Evolutionary conservation across 2,797 vertebrate species (phyloP).

Genomic region (Dipus sagitta): DNA sequence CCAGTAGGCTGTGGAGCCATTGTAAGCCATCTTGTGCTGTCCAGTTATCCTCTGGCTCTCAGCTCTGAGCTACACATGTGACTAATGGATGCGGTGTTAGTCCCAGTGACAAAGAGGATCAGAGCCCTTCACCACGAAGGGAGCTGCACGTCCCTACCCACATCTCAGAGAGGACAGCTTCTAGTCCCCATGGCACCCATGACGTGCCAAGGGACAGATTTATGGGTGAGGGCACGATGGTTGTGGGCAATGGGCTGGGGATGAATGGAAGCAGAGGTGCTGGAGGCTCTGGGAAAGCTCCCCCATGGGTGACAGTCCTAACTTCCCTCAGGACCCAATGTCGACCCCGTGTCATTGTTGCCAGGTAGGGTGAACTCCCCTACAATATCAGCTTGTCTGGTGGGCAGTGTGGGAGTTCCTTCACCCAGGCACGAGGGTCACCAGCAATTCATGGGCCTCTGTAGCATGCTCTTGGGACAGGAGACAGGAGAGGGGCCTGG

Average conservation of each 20-base stretch:
- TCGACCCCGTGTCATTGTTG: neutral
- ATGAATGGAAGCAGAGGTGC: neutral
- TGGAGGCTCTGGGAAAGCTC: neutral
- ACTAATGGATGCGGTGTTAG: neutral
- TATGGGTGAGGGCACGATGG: neutral
- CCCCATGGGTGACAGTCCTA: neutral
- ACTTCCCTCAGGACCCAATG: too few species aligned
- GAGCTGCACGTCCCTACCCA: neutral
- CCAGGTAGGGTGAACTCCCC: neutral
- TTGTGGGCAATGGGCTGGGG: neutral
- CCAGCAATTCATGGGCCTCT: neutral
- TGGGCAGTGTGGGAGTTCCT: neutral
- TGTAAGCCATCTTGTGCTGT: neutral
- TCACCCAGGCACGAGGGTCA: accelerated
- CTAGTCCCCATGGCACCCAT: neutral
- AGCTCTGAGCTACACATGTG: neutral
- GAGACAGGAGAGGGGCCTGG: neutral
- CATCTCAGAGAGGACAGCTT: neutral
- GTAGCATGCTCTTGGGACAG: accelerated
- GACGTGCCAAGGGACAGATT: too few species aligned
- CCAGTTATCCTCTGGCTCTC: neutral
- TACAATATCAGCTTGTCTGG: neutral
- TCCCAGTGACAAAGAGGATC: neutral
- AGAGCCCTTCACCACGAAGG: neutral
- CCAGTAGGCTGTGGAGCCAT: neutral